Evolutionary conservation across 1,140 invertebrate species (phyloP), one percentile per base, ranked within the genome.

Genomic region (Cecropterus lyciades): DNA sequence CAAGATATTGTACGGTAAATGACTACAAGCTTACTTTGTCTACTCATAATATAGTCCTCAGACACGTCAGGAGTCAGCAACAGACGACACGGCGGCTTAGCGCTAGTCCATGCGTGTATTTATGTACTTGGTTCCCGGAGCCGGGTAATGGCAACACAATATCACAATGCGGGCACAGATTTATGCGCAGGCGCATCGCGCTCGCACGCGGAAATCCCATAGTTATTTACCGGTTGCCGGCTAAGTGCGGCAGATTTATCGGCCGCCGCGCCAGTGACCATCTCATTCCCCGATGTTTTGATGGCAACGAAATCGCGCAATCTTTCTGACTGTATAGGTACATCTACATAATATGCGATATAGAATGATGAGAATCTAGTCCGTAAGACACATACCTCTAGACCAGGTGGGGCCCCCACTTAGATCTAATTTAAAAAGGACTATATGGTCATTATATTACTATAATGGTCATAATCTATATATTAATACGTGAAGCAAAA

Each of bases 211-310:
- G 87, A 91, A 91, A 91, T 91, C 89, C 89, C 87, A 88, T 88
- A 86, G 88, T 91, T 91, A 91, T 91, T 91, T 91, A 91, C 89
- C 88, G 87, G 84, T 91, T 85, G 87, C 81, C 84, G 89, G 88
- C 82, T 89, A 91, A 91, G 84, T 85, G 87, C 88, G 83, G 88
- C 87, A 89, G 88, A 91, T 91, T 91, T 91, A 91, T 91, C 87
- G 85, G 81, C 67, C 70, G 78, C 74, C 72, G 78, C 79, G 73
- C 75, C 72, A 73, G 75, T 80, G 85, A 85, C 85, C 84, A 86
- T 88, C 87, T 87, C 73, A 79, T 86, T 86, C 82, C 82, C 42
- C 42, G 42, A 13, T 46, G 55, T 59, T 59, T 59, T 59, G 55
- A 59, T 59, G 55, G 55, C 42, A 27, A 40, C 52, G 40, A 59